Evolutionary conservation across 1,140 invertebrate genomes (phyloP), one percentile per base, ranked within the genome.

Genomic region (Aphis gossypii): DNA sequence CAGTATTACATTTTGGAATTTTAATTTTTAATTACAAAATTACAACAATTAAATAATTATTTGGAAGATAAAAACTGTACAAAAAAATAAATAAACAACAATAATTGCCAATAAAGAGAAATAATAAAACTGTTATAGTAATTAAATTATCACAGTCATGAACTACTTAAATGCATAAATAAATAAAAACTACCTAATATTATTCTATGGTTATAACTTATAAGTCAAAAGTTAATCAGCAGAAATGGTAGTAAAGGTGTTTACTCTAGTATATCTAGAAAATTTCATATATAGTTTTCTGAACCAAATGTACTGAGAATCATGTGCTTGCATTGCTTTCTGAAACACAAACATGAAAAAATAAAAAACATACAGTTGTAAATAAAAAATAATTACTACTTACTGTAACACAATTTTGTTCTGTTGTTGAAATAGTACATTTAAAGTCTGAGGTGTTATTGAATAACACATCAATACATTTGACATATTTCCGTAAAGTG

Each of bases 271-370:
- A 95, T 99, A 99, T 51, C 98, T 96, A 54, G 98, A 99, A 96
- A 99, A 98, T 87, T 97, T 95, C 94, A 99, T 97, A 95, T 99
- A 99, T 14, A 99, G 95, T 95, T 97, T 97, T 94, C 99, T 96
- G 95, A 98, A 99, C 99, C 99, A 99, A 25, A 98, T 96, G 95
- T 98, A 97, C 95, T 99, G 99, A 30, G 98, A 98, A 94, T 96
- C 95, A 95, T 99, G 98, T 94, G 96, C 96, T 93, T 96, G 96
- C 98, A 99, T 99, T 6, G 98, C 98, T 94, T 96, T 95, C 95
- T 94, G 41, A 35, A 94, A 94, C 21, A 93, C 48, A 90, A 91
- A 60, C 30, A 7, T 48, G 4, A 30, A 23, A 56, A 87, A n/a
- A 84, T 6, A 87, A 21, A 23, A 54, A 23, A 4, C 1, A 88